A percentile compares a stretch with the other conserved stretches of the same genome.
phyloP scores from a whole-genome alignment of 2,888 invertebrate genomes.

The Drosophila dives region DNA sequence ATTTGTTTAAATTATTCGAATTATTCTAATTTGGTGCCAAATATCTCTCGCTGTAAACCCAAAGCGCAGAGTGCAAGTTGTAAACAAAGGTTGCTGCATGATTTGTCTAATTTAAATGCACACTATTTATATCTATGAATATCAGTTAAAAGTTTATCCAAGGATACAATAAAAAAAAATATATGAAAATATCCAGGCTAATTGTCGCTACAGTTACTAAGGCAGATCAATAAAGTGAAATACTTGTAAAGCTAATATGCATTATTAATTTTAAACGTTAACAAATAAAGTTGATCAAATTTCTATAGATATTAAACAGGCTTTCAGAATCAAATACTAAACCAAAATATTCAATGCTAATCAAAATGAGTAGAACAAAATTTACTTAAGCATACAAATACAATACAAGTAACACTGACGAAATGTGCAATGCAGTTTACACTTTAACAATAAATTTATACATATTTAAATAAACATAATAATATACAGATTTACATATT shows the following conservation, averaged over 20 bases:
- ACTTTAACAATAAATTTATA: conserved; percentile 66
- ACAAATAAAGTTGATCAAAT: conserved; percentile 29
- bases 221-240: conserved; percentile 45
- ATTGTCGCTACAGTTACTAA: conserved; percentile 76
- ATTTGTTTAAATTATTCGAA: conserved; percentile 28
- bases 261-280: conserved; percentile 22
- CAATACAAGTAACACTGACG: conserved; percentile 36
- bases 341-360: conserved; percentile 61
- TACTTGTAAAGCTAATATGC: conserved; percentile 25
- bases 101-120: conserved; percentile 32
- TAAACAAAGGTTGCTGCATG: conserved; percentile 61
- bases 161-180: conserved; percentile 5
- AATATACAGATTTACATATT: conserved; percentile 19
- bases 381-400: conserved; percentile 19
- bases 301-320: conserved; percentile 16
- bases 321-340: conserved; percentile 62
- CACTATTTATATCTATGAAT: conserved; percentile 18
- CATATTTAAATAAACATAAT: conserved; percentile 22
- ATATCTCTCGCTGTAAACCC: conserved; percentile 57
- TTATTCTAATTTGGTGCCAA: conserved; percentile 68
- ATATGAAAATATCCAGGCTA: conserved; percentile 36
- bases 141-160: conserved; percentile 24
- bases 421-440: conserved; percentile 81
- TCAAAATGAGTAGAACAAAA: conserved; percentile 53
- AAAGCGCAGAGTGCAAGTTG: conserved; percentile 60